phyloP scores from a whole-genome alignment of 2,888 invertebrate species.

The Dione vanillae region DNA sequence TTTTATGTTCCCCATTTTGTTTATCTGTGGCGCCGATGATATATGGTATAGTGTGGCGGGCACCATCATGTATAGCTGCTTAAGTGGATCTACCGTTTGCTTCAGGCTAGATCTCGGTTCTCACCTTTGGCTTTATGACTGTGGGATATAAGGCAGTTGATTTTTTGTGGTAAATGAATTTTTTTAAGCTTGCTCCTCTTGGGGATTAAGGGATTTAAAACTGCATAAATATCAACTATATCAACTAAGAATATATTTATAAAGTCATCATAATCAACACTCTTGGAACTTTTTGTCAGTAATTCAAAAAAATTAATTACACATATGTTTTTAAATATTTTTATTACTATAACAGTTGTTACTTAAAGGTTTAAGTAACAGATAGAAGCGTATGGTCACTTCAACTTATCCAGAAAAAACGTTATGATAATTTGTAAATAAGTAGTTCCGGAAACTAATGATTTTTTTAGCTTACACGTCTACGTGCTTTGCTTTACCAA shows the following conservation, averaged over 20 bases:
- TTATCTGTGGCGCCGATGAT: conserved; percentile 62
- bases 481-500: too few relatives aligned
- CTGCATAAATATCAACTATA: not conserved
- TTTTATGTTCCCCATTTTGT: conserved; percentile 43
- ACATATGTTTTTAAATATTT: not conserved
- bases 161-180: conserved; percentile 67
- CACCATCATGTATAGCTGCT: conserved; percentile 69
- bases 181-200: conserved; percentile 15
- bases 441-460: too few relatives aligned
- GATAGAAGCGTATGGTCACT: too few relatives aligned
- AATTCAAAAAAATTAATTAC: not conserved
- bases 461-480: too few relatives aligned
- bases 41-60: conserved; percentile 53
- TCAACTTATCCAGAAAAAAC: too few relatives aligned
- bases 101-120: conserved; percentile 75
- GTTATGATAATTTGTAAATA: too few relatives aligned
- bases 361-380: too few relatives aligned
- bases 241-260: not conserved
- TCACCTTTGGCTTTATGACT: conserved; percentile 76
- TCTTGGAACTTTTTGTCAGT: not conserved
- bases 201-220: not conserved
- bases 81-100: conserved; percentile 81
- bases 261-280: not conserved
- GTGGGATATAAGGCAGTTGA: conserved; percentile 74
- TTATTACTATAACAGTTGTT: too few relatives aligned